Conservation (phyloP, 2,797 vertebrate species). For the Sylvilagus floridanus region DNA sequence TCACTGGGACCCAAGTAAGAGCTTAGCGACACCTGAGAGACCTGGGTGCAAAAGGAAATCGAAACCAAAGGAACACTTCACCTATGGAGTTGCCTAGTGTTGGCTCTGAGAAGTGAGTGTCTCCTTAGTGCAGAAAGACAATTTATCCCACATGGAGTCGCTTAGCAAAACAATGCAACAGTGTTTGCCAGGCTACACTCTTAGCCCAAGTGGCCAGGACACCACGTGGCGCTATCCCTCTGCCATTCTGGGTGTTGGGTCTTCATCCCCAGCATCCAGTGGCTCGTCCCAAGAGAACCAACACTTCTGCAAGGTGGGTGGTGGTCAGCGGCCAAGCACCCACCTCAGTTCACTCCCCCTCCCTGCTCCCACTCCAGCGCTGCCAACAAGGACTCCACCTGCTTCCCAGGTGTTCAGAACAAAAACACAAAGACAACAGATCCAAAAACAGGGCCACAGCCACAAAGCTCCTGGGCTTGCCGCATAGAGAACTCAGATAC, state of each 20-base stretch:
- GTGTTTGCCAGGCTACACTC: not conserved
- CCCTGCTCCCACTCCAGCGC: not conserved
- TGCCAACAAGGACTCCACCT: not conserved
- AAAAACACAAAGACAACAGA: not conserved
- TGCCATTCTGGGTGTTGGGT: not conserved
- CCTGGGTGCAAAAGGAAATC: not conserved
- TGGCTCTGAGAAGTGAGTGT: not conserved
- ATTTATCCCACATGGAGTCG: not conserved
- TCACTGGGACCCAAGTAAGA: not conserved
- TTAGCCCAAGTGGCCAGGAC: not conserved
- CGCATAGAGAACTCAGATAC: not conserved
- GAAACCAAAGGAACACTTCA: not conserved
- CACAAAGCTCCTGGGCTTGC: not conserved
- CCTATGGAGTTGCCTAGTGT: not conserved
- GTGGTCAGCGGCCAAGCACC: not conserved
- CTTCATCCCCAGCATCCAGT: not conserved
- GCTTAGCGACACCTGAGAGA: not conserved
- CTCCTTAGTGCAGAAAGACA: not conserved
- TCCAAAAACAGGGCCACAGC: not conserved
- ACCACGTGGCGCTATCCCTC: not conserved
- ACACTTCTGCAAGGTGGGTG: not conserved
- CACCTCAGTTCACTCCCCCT: not conserved
- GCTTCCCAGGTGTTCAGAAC: not conserved
- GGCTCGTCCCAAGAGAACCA: not conserved
- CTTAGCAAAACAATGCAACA: not conserved